Percentiles rank a stretch among this genome's conserved stretches.
phyloP scores from a whole-genome alignment of 2,797 vertebrate species.

The Trachurus trachurus region DNA sequence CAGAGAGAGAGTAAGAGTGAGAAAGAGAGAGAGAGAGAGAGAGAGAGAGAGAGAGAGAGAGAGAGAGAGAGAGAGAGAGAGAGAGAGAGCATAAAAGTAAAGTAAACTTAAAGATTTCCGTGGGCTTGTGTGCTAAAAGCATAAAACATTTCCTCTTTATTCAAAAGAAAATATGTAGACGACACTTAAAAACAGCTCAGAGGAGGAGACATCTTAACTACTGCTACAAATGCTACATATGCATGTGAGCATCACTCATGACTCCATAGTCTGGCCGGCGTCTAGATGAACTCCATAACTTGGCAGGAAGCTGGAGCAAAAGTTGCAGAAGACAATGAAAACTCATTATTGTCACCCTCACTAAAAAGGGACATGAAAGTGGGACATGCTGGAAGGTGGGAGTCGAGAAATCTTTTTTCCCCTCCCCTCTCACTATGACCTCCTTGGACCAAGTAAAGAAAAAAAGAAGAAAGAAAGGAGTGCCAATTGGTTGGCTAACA shows the following conservation, averaged over 20 bases:
- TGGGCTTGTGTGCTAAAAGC: slow-evolving; percentile 33
- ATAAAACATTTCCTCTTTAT: slow-evolving; percentile 38
- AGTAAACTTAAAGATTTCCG: slow-evolving; percentile 57
- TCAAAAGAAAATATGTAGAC: slow-evolving; percentile 42
- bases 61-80: not conserved
- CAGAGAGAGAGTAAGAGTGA: no score
- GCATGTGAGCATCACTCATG: slow-evolving; percentile 37
- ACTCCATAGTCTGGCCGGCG: slow-evolving; percentile 43
- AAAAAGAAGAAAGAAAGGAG: slow-evolving; percentile 68
- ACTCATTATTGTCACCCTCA: slow-evolving; percentile 76
- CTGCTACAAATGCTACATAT: slow-evolving; percentile 43
- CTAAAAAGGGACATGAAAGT: slow-evolving; percentile 85
- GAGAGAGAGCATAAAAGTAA: slow-evolving; percentile 48
- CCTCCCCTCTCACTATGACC: slow-evolving; percentile 68
- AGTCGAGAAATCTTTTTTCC: slow-evolving; percentile 65
- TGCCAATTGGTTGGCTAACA: slow-evolving; percentile 81
- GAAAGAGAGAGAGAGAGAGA: slow-evolving; percentile 4
- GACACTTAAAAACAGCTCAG: slow-evolving; percentile 39
- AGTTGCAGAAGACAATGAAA: slow-evolving; percentile 72
- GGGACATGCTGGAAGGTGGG: slow-evolving; percentile 78
- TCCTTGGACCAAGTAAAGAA: slow-evolving; percentile 72
- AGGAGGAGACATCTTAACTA: slow-evolving; percentile 45
- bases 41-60: not conserved
- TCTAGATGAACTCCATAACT: slow-evolving; percentile 53
- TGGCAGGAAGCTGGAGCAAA: slow-evolving; percentile 64